phyloP scores from a whole-genome alignment of 2,113 vertebrate species.

The Amphiprion percula region DNA sequence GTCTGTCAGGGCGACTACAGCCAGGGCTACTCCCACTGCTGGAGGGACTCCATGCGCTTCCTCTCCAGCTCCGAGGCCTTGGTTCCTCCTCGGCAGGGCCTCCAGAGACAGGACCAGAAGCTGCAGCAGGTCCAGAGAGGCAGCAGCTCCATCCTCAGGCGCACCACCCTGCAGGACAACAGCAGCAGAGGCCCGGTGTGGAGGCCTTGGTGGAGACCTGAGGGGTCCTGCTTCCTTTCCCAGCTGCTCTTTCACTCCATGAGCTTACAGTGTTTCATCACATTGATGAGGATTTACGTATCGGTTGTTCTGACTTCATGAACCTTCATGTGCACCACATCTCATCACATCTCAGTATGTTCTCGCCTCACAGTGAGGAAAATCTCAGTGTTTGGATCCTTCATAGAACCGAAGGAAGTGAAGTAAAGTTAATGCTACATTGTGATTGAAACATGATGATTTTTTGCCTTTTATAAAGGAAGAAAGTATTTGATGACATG shows the following conservation, averaged over 20 bases:
- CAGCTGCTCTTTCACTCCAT: constrained; percentile 14
- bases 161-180: constrained; percentile 76
- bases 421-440: background rate
- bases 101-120: constrained; percentile 65
- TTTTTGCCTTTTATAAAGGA: constrained; percentile 41
- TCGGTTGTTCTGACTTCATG: background rate
- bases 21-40: constrained; percentile 87
- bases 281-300: background rate
- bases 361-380: background rate
- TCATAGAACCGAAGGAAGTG: background rate
- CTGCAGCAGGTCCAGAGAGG: constrained; percentile 53
- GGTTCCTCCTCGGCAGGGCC: constrained; percentile 47
- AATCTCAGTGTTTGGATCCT: background rate
- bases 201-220: constrained; percentile 90
- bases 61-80: constrained; percentile 76
- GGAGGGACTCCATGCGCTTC: constrained; percentile 85
- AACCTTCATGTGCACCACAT: background rate
- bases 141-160: constrained; percentile 45
- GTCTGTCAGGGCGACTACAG: constrained; percentile 78
- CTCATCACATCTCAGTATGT: too few species aligned
- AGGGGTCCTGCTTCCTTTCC: constrained; percentile 75
- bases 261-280: background rate
- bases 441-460: background rate
- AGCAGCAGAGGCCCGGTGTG: constrained; percentile 82
- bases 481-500: background rate